Base-by-base conservation (phyloP, 2,888 invertebrate genomes). In the Blastobasis adustella region DNA sequence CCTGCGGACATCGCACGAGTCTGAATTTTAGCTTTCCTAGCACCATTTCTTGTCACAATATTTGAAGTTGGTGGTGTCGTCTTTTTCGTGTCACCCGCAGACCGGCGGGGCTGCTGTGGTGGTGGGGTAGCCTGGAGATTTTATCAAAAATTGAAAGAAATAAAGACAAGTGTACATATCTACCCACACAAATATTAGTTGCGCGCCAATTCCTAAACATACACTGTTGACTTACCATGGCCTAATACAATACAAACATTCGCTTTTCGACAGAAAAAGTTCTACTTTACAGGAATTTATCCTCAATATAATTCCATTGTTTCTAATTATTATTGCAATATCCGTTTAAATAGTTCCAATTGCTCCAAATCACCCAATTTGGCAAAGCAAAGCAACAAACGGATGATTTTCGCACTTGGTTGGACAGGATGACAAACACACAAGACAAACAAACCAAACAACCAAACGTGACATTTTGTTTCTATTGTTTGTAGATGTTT, bases 11-110 rank as follows among this genome's bases (percentile, higher is more conserved):
- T 91, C 42, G 92, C 91, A 49, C 92, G 85, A 40, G 92, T 92
- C 71, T 91, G 92, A 49, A 91, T 91, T 79, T 91, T 92, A 51
- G 91, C 89, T 72, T 91, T 91, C 59, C 91, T 90, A 52, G 91
- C 91, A 52, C 89, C 89, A 71, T 91, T 90, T 66, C 92, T 85
- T 51, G 92, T 92, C 36, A 91, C 82, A 56, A 91, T 87, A 50
- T 57, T 81, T n/a, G 85, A 75, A n/a, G 78, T 62, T n/a, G 80
- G 75, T 37, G 81, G 77, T 45, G 76, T 71, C 47, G 67, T 69
- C 59, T 82, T 87, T 58, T 76, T 83, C 50, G 60, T 71, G 23
- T 84, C 84, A 41, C 75, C 76, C 42, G 76, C 73, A 4, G 80
- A 75, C 49, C 78, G 73, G 10, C 68, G 61, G 43, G 72, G 76